These are phyloP conservation scores for Lithophane semibrunnea DNA, from an alignment of 2,888 invertebrate species.

Conservation along the genomic window DNA sequence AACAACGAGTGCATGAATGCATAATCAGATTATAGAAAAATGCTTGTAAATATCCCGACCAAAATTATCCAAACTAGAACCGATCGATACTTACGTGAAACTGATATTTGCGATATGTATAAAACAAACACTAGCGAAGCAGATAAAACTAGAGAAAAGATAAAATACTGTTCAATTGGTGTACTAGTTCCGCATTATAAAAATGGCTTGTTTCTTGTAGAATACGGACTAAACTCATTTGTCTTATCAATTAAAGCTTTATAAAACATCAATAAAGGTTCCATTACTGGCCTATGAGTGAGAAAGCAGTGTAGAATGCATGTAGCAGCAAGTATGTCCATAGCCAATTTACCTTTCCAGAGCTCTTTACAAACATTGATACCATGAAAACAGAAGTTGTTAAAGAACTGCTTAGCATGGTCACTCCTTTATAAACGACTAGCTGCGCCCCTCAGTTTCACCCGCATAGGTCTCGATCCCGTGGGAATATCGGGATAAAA, in stretches of 20 bases:
- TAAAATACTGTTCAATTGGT: neutral
- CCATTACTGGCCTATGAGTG: neutral
- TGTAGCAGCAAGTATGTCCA: neutral
- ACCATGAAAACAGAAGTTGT: neutral
- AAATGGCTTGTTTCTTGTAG: constrained; percentile 9
- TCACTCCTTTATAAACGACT: no score
- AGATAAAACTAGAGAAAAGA: constrained; percentile 36
- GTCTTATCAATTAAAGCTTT: neutral
- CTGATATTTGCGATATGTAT: constrained; percentile 28
- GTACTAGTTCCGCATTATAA: constrained; percentile 1
- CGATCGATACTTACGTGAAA: constrained; percentile 9
- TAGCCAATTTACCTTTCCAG: neutral
- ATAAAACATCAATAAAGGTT: neutral
- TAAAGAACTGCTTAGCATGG: neutral
- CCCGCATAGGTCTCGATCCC: no score
- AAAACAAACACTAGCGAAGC: constrained; percentile 22
- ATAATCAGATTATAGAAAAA: neutral
- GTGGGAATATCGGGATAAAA: neutral
- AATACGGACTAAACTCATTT: neutral
- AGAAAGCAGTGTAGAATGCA: neutral
- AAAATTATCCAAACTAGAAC: neutral
- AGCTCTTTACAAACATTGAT: neutral
- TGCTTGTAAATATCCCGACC: neutral
- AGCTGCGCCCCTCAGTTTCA: no score
- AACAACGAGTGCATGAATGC: neutral